These are phyloP conservation scores for Xenopus borealis DNA, from an alignment of 2,113 vertebrate species.

Conservation along the genomic window DNA sequence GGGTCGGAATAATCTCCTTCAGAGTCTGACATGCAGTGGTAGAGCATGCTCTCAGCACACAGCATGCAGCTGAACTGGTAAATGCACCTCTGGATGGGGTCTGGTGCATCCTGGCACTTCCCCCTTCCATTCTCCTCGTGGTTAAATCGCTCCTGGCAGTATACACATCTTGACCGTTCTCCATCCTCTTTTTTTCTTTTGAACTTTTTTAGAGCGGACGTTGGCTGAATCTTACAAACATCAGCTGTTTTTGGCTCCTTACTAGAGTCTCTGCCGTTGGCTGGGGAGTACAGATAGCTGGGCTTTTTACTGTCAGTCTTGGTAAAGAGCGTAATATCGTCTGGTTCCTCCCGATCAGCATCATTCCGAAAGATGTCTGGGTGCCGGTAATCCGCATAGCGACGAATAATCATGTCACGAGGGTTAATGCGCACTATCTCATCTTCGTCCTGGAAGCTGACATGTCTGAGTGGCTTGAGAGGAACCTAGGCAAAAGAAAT, in stretches of 20 bases:
- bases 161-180: constrained; percentile 93
- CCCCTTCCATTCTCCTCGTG: constrained; percentile 95
- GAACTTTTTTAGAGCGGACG: constrained; percentile 82
- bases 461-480: constrained; percentile 82
- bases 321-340: constrained; percentile 79
- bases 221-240: constrained; percentile 88
- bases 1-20: constrained; percentile 98
- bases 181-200: constrained; percentile 94
- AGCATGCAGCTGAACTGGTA: constrained; percentile 99
- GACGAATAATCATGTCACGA: constrained; percentile 90
- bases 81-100: constrained; percentile 96
- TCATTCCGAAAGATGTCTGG: constrained; percentile 93
- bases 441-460: constrained; percentile 96
- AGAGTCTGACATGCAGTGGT: constrained; percentile 99
- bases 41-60: constrained; percentile 98
- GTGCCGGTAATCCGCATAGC: constrained; percentile 97
- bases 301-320: constrained; percentile 92
- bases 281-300: constrained; percentile 83
- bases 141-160: constrained; percentile 98
- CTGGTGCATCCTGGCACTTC: constrained; percentile 94
- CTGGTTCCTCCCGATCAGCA: constrained; percentile 80
- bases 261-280: constrained; percentile 81
- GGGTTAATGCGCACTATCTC: constrained; percentile 98
- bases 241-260: constrained; percentile 75
- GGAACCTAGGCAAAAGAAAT: constrained; percentile 66